Conservation (phyloP, 2,888 invertebrate species). For the Caenorhabditis imperialis region DNA sequence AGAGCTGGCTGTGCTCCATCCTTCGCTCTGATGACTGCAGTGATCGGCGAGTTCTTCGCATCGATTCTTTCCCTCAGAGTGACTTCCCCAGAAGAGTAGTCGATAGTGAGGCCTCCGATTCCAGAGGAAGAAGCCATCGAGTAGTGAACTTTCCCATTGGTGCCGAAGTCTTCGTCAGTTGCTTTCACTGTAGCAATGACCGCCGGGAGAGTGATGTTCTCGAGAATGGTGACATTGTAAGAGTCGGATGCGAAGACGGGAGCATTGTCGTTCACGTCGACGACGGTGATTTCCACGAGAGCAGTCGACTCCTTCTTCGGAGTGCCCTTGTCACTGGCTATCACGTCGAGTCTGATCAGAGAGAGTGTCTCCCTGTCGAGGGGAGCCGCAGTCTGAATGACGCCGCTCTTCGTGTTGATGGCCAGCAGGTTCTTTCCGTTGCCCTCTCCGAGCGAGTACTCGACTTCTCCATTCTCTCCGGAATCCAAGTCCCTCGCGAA, state of each 20-base stretch:
- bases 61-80: constrained; percentile 66
- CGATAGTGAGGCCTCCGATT: constrained; percentile 91
- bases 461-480: constrained; percentile 87
- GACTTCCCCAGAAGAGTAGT: constrained; percentile 89
- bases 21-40: constrained; percentile 92
- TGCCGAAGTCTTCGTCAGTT: constrained; percentile 91
- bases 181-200: constrained; percentile 86
- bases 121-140: constrained; percentile 89
- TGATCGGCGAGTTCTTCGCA: constrained; percentile 69
- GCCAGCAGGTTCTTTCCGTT: constrained; percentile 82
- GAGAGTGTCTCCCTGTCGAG: constrained; percentile 86
- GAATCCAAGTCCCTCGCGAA: constrained; percentile 90
- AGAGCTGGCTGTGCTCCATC: constrained; percentile 94
- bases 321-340: constrained; percentile 72
- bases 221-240: constrained; percentile 81
- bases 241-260: constrained; percentile 70
- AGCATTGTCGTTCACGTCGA: constrained; percentile 77
- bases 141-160: constrained; percentile 89
- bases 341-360: constrained; percentile 73
- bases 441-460: constrained; percentile 67
- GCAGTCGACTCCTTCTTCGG: constrained; percentile 68
- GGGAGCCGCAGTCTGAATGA: constrained; percentile 88
- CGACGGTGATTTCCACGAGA: constrained; percentile 71
- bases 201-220: constrained; percentile 89
- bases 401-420: constrained; percentile 94